These are phyloP conservation scores for Haliaeetus leucogaster DNA, from an alignment of 2,113 vertebrate genomes.

Conservation along the genomic window DNA sequence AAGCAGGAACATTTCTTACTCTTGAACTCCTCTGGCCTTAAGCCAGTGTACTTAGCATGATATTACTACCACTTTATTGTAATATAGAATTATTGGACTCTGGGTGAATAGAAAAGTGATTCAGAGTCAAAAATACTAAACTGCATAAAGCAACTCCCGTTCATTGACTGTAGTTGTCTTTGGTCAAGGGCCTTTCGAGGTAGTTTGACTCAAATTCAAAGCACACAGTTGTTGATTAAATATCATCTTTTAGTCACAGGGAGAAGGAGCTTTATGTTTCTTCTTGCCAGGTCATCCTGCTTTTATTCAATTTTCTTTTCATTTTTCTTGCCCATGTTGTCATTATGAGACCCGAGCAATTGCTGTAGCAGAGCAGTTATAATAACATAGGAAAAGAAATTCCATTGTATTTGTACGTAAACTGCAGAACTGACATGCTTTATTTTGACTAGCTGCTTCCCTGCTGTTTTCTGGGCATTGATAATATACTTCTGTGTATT, in stretches of 20 bases:
- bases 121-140: neutral
- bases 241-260: neutral
- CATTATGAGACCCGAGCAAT: neutral
- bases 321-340: neutral
- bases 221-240: neutral
- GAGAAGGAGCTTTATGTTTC: neutral
- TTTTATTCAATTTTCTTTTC: constrained; percentile 31
- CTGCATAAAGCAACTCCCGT: neutral
- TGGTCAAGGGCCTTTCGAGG: neutral
- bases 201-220: neutral
- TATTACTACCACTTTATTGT: constrained; percentile 32
- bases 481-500: constrained; percentile 26
- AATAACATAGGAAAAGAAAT: neutral
- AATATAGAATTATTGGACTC: neutral
- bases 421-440: constrained; percentile 14
- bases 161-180: neutral
- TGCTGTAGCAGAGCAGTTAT: neutral
- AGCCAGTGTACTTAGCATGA: constrained; percentile 5
- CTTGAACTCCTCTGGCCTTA: constrained; percentile 31
- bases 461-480: constrained; percentile 16
- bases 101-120: neutral
- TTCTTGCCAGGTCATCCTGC: constrained; percentile 1
- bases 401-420: constrained; percentile 27
- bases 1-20: constrained; percentile 32
- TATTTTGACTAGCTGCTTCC: constrained; percentile 38